Evolutionary conservation across 2,888 invertebrate genomes (phyloP).

Genomic region (Heliothis peltigera): DNA sequence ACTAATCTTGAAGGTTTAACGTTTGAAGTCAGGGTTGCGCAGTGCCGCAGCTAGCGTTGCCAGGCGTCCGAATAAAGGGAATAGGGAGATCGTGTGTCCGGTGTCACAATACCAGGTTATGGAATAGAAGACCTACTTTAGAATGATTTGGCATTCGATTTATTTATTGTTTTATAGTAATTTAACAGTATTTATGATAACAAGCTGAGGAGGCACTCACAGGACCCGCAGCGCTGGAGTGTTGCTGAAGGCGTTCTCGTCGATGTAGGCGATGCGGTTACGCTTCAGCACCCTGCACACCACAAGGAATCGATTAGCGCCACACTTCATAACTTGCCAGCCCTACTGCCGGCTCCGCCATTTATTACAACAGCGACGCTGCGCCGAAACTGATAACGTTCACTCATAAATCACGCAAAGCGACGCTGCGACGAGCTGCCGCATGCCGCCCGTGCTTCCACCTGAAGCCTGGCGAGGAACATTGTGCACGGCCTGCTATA

Average conservation of each 20-base stretch:
- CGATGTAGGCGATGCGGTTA: constrained; percentile 95
- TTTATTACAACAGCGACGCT: constrained; percentile 23
- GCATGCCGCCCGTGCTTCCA: not conserved
- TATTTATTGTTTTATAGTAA: too few relatives aligned
- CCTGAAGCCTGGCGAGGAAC: too few relatives aligned
- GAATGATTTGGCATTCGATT: too few relatives aligned
- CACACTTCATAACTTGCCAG: constrained; percentile 2
- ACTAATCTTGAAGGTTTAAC: constrained; percentile 5
- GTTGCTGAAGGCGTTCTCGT: constrained; percentile 94
- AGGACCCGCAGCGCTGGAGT: constrained; percentile 94
- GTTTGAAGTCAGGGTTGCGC: not conserved
- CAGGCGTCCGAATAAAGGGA: too few relatives aligned
- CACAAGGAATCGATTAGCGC: not conserved
- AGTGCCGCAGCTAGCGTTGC: too few relatives aligned
- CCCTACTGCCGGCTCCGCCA: constrained; percentile 5
- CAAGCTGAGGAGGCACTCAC: constrained; percentile 91
- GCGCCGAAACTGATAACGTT: constrained; percentile 33
- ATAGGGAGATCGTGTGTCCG: too few relatives aligned
- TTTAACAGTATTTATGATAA: too few relatives aligned
- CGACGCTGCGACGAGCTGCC: not conserved
- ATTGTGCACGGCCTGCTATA: too few relatives aligned
- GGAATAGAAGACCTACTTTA: too few relatives aligned
- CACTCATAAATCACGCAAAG: constrained; percentile 21
- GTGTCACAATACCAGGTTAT: too few relatives aligned
- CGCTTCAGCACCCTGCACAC: constrained; percentile 94